Base-by-base conservation (phyloP, 2,113 vertebrate species). In the Glaucidium brasilianum region DNA sequence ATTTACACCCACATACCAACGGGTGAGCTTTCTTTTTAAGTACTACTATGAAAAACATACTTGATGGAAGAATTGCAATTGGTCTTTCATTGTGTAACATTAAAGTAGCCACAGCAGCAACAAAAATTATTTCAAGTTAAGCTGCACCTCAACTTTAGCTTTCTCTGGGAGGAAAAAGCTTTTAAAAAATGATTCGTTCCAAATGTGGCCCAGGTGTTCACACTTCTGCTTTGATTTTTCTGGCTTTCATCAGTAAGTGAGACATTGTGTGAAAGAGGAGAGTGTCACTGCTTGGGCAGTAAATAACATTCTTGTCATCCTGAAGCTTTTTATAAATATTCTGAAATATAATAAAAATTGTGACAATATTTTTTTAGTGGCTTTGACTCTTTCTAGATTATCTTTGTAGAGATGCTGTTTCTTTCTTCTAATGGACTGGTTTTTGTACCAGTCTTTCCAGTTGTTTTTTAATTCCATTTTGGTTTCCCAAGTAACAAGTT, bases 1-100 rank as follows among this genome's bases (percentile, higher is more conserved):
- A 90, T 92, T 87, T 82, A 50, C 58, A 90, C 86, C 94, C 66
- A 87, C 91, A 12, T 53, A 69, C 76, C 92, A 92, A 58, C 5
- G 16, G 62, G 45, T 72, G 35, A 29, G 19, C 59, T 85, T 94
- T 58, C 94, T 96, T 94, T 92, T 93, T 94, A 94, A 86, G 79
- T 80, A 22, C 84, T 87, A 39, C 84, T 85, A 53, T 82, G 77
- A 73, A 82, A 85, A 92, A 35, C 62, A 74, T n/a, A 50, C 55
- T 92, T 18, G 29, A 25, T 55, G 16, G 58, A 95, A 92, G 41
- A 91, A 62, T 66, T 15, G 2, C 74, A 76, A 66, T 91, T 81
- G 37, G 50, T 90, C 25, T 92, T 90, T 47, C 64, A 30, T 92
- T 74, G 32, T 53, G 39, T 94, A 89, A 76, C 23, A 2, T 81